Base-by-base conservation (phyloP, 2,888 invertebrate genomes). In the Pachliopta kotzebuea region DNA sequence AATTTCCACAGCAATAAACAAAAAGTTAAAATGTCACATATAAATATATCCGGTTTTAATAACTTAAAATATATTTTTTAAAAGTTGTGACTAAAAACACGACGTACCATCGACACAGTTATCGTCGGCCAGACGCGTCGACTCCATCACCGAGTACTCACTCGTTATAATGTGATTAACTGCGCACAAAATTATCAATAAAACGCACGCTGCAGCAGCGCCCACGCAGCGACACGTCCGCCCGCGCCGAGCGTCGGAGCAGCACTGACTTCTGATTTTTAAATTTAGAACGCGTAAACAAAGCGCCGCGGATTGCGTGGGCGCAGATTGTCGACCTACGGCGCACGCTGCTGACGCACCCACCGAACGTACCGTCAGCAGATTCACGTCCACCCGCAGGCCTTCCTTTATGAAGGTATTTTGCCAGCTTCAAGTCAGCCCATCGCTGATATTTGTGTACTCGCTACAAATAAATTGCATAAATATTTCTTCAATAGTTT, bases 281-380 rank as follows among this genome's bases (percentile, higher is more conserved):
- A 74, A 81, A 80, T 79, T 75, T 79, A 79, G 83, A 84, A 81
- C 77, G 73, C 57, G 76, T 74, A 75, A 75, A 75, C 74, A 74
- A 73, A 73, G 72, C 69, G 69, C 7, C 18, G 59, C 21, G 4
- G 56, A 57, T 65, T 72, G 75, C 73, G 74, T 71, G 62, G 70
- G 73, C 71, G 76, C 72, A 63, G 64, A 60, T 68, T 53, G 62
- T 31, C 60, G 67, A 65, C 68, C 50, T 56, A 56, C 55, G 21
- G 29, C 6, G 45, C 6, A 31, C 31, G 31, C 11, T 14, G 14
- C 37, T 11, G 11, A 2, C 37, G 37, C 37, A 11, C 37, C 37
- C 1, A 14, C 37, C 37, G 37, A 37, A 4, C 14, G 37, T 14
- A 11, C 9, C 31, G 11, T 11, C 31, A 14, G 2, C 11, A 37